Base-by-base conservation (phyloP, 2,113 vertebrate genomes). In the Triplophysa rosa region DNA sequence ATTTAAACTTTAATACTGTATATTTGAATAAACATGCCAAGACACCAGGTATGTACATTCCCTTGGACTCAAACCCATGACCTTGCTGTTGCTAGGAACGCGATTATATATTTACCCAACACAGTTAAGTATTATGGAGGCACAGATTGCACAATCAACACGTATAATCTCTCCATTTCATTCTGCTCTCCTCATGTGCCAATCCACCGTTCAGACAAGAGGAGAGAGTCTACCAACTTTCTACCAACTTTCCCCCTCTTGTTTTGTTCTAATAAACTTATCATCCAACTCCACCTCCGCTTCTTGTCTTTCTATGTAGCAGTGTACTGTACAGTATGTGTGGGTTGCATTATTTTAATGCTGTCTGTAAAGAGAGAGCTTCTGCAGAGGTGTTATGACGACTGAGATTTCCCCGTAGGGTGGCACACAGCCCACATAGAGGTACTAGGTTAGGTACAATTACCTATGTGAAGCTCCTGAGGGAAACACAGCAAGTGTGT, bases 301-400 rank as follows among this genome's bases (percentile, higher is more conserved):
- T 78, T 62, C 26, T 56, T 52, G 37, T 66, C 26, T 45, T 54
- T 45, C 29, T 45, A 16, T 56, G 54, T 19, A 62, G 65, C 66
- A 29, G 13, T 23, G 45, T 23, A 63, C 42, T 23, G 29, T 33
- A 63, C 42, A 2, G 42, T 63, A 49, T 58, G 67, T 71, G 68
- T 80, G 54, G 76, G 66, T 21, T 74, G 59, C 40, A 49, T 74
- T 74, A 47, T 74, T 74, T 61, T 63, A 74, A 63, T 63, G 37
- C 72, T 63, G 72, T 74, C 72, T 65, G 45, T 49, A 54, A 77
- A 13, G n/a, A 8, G 19, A 26, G 37, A 74, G 49, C 56, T 26
- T 6, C 62, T 54, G 56, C 26, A 56, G 67, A 71, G 59, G 75
- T 71, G 67, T 58, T 49, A 80, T 73, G 72, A 80, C 45, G 37